Conservation (phyloP, 2,113 vertebrate species). For the Oncorhynchus mykiss region DNA sequence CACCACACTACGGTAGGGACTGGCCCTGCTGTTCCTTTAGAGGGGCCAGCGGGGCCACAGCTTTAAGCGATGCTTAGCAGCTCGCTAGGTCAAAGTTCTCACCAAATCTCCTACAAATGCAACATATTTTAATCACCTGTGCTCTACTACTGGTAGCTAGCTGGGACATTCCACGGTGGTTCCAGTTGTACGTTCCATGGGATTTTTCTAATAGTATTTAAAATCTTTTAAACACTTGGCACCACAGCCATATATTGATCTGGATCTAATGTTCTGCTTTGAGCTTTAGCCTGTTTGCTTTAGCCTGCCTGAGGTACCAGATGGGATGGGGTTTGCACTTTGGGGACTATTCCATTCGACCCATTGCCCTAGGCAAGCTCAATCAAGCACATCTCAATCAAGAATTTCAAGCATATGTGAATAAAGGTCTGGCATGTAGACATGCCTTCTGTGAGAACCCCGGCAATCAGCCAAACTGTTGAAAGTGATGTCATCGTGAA, state of each 20-base stretch:
- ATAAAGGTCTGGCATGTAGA: slow-evolving; percentile 1
- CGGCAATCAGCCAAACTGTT: slow-evolving; percentile 54
- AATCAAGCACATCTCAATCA: too few species aligned
- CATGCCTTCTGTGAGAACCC: slow-evolving; percentile 53
- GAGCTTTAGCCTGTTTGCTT: too few species aligned
- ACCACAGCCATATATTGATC: too few species aligned
- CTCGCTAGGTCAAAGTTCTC: slow-evolving; percentile 63
- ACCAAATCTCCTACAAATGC: slow-evolving; percentile 57
- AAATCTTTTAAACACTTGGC: too few species aligned
- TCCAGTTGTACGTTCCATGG: too few species aligned
- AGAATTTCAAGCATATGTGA: not conserved
- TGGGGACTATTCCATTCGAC: too few species aligned
- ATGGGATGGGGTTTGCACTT: too few species aligned
- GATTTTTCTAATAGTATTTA: too few species aligned
- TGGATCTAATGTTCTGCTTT: too few species aligned
- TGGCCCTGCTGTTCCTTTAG: slow-evolving; percentile 51
- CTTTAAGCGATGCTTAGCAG: slow-evolving; percentile 66
- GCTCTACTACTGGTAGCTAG: not conserved
- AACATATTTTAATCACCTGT: slow-evolving; percentile 26
- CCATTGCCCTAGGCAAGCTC: too few species aligned
- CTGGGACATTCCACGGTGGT: too few species aligned
- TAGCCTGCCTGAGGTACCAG: too few species aligned
- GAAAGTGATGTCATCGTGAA: slow-evolving; percentile 63
- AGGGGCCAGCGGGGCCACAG: slow-evolving; percentile 44
- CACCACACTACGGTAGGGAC: slow-evolving; percentile 41